These are phyloP conservation scores for Odontomyia ornata DNA, from an alignment of 2,888 invertebrate genomes.

Conservation along the genomic window DNA sequence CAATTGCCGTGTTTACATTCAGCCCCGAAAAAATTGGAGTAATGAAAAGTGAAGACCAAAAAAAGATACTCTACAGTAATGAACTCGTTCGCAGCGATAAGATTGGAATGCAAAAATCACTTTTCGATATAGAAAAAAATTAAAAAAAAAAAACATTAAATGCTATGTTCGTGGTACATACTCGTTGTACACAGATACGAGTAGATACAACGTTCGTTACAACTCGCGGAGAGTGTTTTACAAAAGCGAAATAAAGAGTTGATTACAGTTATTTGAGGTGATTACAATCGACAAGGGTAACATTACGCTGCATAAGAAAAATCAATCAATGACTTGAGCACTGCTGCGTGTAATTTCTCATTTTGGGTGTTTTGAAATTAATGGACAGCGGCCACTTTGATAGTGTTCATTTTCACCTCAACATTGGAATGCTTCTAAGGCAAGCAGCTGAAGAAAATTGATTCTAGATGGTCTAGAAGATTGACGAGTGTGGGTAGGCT, in stretches of 20 bases:
- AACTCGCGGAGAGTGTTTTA: not conserved
- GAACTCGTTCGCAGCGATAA: not conserved
- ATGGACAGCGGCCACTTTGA: conserved; percentile 2
- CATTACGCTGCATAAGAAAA: conserved; percentile 1
- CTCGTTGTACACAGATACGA: no score
- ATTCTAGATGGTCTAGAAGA: no score
- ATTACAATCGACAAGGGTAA: conserved; percentile 21
- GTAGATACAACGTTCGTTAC: no score
- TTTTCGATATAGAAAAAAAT: not conserved
- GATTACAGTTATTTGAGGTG: not conserved
- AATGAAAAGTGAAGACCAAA: no score
- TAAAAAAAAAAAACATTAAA: not conserved
- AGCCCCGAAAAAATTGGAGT: no score
- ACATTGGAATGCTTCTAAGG: not conserved
- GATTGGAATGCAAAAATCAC: conserved; percentile 13
- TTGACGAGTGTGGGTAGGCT: no score
- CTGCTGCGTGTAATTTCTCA: conserved; percentile 15
- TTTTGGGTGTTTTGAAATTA: not conserved
- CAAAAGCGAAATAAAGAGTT: conserved; percentile 1
- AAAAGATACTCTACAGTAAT: not conserved
- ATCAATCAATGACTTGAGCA: not conserved
- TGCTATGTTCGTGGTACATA: not conserved
- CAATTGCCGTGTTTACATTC: not conserved
- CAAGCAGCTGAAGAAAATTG: not conserved
- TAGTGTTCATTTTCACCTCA: not conserved